Conservation (phyloP, 2,888 invertebrate genomes). For the Eretmocerus hayati region DNA sequence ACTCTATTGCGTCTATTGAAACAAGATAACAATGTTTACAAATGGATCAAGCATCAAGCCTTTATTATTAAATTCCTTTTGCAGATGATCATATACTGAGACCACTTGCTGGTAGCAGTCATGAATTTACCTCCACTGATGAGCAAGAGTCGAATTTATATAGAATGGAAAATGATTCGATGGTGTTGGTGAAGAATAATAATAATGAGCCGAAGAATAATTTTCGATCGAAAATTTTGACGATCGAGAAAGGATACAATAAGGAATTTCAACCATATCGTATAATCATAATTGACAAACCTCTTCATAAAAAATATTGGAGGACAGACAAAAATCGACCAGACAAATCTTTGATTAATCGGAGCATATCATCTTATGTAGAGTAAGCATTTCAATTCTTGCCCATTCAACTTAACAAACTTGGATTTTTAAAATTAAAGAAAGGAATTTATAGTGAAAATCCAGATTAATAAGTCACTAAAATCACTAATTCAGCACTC, state of each 20-base stretch:
- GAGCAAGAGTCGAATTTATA: slow-evolving; percentile 9
- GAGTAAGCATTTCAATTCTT: slow-evolving; percentile 33
- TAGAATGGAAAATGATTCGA: slow-evolving; percentile 6
- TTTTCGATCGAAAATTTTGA: slow-evolving; percentile 24
- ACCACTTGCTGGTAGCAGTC: slow-evolving; percentile 17
- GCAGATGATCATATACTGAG: slow-evolving; percentile 32
- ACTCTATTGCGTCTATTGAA: slow-evolving; percentile 9
- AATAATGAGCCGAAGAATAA: slow-evolving; percentile 17
- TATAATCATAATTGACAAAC: slow-evolving; percentile 29
- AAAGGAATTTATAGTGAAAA: no score
- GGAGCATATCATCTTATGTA: slow-evolving; percentile 28
- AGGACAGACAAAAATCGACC: no score
- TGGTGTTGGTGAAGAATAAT: slow-evolving; percentile 15
- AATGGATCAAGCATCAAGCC: background rate
- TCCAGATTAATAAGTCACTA: no score
- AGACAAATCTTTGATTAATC: no score
- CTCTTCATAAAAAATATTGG: slow-evolving; percentile 26
- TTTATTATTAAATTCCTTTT: slow-evolving; percentile 8
- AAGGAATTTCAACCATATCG: slow-evolving; percentile 30
- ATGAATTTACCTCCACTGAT: slow-evolving; percentile 18
- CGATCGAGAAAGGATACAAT: slow-evolving; percentile 31
- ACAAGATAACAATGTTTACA: slow-evolving; percentile 10
- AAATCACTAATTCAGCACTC: background rate
- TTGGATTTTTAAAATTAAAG: no score
- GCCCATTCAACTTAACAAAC: no score